A percentile compares a stretch with the other conserved stretches of the same genome.
These are phyloP conservation scores for Rhyzopertha dominica DNA, from an alignment of 1,140 invertebrate genomes.

Conservation along the genomic window DNA sequence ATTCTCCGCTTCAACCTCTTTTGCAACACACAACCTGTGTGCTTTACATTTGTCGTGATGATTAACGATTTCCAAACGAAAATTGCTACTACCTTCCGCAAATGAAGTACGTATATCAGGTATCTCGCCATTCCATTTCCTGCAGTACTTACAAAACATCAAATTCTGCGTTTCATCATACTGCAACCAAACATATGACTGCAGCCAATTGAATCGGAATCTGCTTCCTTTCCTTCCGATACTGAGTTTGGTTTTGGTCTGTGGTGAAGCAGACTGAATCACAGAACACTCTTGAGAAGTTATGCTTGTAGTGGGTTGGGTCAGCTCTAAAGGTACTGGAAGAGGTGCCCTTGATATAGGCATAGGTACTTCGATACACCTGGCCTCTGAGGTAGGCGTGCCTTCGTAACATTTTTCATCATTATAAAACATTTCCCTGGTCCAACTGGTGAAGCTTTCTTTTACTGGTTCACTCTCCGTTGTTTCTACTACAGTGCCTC, in stretches of 20 bases:
- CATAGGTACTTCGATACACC: slow-evolving; percentile 19
- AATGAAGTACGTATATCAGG: slow-evolving; percentile 68
- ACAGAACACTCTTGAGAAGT: slow-evolving; percentile 47
- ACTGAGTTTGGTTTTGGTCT: slow-evolving; percentile 19
- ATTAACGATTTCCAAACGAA: slow-evolving; percentile 68
- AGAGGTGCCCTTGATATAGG: slow-evolving; percentile 27
- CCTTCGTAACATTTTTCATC: not conserved
- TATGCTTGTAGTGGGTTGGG: slow-evolving; percentile 15
- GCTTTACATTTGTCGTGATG: slow-evolving; percentile 72
- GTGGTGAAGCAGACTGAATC: slow-evolving; percentile 39
- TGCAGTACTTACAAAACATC: slow-evolving; percentile 68
- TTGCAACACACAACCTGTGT: slow-evolving; percentile 58
- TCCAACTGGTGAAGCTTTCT: no score
- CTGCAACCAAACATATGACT: slow-evolving; percentile 62
- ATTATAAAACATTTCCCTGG: not conserved
- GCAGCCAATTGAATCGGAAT: slow-evolving; percentile 61
- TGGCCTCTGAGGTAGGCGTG: no score
- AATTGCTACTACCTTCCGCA: slow-evolving; percentile 68
- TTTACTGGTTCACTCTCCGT: no score
- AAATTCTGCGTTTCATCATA: slow-evolving; percentile 61
- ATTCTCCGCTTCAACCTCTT: slow-evolving; percentile 42
- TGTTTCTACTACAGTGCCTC: slow-evolving; percentile 20
- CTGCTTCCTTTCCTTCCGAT: slow-evolving; percentile 53
- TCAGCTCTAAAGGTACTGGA: slow-evolving; percentile 29
- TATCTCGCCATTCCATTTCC: slow-evolving; percentile 64